phyloP scores from a whole-genome alignment of 2,888 invertebrate species.

The Schizotus pectinicornis region DNA sequence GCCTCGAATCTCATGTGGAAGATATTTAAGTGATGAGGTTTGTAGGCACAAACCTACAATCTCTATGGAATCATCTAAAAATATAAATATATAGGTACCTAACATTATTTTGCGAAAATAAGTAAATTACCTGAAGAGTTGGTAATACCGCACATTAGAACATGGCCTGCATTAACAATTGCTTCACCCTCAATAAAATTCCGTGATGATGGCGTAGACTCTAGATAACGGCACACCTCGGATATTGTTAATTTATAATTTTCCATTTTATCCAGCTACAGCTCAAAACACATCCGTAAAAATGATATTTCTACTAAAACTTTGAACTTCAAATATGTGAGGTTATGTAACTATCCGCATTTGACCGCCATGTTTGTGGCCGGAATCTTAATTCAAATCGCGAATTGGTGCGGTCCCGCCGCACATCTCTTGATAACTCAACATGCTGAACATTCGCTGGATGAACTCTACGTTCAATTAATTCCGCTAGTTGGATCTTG shows the following conservation, averaged over 20 bases:
- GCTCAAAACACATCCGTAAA: no score
- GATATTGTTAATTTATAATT: neutral
- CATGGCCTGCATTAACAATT: neutral
- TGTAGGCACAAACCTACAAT: neutral
- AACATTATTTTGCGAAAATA: neutral
- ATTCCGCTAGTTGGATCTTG: no score
- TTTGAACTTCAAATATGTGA: no score
- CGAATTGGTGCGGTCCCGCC: no score
- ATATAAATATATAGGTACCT: neutral
- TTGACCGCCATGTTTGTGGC: no score
- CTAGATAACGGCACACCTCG: neutral
- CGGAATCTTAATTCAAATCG: no score
- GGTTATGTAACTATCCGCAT: no score
- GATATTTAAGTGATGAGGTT: neutral
- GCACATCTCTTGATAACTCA: no score
- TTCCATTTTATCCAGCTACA: no score
- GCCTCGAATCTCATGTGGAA: neutral
- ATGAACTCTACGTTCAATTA: no score
- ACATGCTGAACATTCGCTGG: no score
- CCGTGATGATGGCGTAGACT: neutral
- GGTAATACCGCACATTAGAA: neutral
- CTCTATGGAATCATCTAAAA: neutral
- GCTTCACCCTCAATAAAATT: conserved; percentile 1
- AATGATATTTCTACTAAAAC: no score
- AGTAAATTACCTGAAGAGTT: neutral